Evolutionary conservation across 2,113 vertebrate genomes (phyloP).

Genomic region (Stomatorhinus ivindoensis): DNA sequence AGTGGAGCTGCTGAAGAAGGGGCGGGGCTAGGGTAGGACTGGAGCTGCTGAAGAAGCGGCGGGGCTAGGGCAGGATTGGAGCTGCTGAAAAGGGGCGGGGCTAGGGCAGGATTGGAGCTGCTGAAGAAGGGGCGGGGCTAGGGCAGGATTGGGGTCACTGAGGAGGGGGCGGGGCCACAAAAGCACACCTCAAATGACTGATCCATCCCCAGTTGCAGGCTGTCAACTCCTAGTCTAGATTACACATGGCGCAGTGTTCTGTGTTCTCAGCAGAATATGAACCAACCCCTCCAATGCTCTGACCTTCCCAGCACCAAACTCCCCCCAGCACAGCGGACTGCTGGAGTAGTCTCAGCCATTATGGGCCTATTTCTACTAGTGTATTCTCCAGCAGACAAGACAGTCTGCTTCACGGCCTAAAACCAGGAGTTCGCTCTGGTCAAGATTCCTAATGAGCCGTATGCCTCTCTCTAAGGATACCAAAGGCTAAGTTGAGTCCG

Average conservation of each 20-base stretch:
- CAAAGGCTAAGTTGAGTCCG: background rate
- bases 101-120: background rate
- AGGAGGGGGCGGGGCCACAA: conserved; percentile 6
- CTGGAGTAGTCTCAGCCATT: background rate
- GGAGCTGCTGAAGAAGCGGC: background rate
- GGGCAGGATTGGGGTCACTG: background rate
- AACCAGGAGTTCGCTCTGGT: background rate
- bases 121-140: background rate
- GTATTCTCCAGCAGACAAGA: background rate
- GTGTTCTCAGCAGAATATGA: conserved; percentile 35
- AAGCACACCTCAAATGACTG: conserved; percentile 17
- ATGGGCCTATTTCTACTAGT: background rate
- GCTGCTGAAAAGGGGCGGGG: background rate
- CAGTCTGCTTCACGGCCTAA: background rate
- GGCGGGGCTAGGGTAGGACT: background rate
- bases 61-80: background rate
- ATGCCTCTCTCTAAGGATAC: background rate
- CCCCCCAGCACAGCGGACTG: background rate
- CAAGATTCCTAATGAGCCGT: background rate
- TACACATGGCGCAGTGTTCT: conserved; percentile 28
- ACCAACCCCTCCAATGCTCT: conserved; percentile 20
- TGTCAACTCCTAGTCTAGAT: conserved; percentile 24
- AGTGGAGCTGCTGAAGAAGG: background rate
- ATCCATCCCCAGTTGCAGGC: conserved; percentile 19
- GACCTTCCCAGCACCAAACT: background rate